A percentile compares a stretch with the other conserved stretches of the same genome.
Conservation (phyloP, 1,140 invertebrate genomes). For the Plectrocnemia conspersa region DNA sequence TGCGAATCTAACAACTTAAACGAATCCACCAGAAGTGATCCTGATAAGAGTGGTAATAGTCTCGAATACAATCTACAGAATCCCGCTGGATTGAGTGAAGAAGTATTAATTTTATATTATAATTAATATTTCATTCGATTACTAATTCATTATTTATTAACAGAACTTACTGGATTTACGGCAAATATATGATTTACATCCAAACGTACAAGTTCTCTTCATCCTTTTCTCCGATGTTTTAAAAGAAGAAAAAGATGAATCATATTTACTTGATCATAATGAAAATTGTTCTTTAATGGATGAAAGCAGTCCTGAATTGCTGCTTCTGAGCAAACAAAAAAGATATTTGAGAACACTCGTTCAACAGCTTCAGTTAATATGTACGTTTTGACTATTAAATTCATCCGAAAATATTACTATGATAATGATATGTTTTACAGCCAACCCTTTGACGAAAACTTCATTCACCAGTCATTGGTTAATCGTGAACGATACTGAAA, state of each 20-base stretch:
- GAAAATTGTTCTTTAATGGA: background rate
- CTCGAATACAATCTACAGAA: background rate
- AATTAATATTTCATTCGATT: background rate
- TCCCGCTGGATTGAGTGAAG: constrained; percentile 26
- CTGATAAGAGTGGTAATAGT: background rate
- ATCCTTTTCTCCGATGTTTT: constrained; percentile 45
- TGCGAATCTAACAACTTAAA: too few species aligned
- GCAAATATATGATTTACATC: constrained; percentile 46
- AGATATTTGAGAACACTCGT: constrained; percentile 46
- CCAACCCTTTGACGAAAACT: constrained; percentile 40
- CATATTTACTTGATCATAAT: too few species aligned
- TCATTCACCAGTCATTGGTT: constrained; percentile 43
- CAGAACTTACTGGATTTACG: constrained; percentile 48
- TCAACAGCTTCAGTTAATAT: constrained; percentile 45
- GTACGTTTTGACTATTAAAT: constrained; percentile 38
- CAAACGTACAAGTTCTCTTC: constrained; percentile 43
- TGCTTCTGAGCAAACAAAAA: constrained; percentile 40
- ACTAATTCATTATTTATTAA: constrained; percentile 13
- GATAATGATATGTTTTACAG: constrained; percentile 34
- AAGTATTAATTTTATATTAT: constrained; percentile 19
- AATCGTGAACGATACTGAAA: constrained; percentile 39
- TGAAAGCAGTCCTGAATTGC: background rate
- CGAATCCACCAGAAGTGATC: background rate
- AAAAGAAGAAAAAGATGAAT: background rate
- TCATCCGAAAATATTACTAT: constrained; percentile 6